phyloP scores from a whole-genome alignment of 2,888 invertebrate genomes.

The Acholoe squamosa region DNA sequence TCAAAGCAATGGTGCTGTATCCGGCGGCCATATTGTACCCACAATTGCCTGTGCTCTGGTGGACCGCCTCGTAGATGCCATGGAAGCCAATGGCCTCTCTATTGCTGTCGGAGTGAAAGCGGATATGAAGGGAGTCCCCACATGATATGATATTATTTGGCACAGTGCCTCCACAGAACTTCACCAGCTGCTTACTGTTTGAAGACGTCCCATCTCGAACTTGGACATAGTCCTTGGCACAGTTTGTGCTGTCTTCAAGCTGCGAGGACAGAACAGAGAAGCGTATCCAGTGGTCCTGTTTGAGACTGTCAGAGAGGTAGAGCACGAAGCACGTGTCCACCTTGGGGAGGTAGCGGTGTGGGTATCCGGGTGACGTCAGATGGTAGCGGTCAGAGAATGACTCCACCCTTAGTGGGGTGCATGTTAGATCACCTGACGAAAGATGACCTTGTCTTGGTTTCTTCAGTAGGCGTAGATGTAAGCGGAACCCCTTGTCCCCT shows the following conservation, averaged over 20 bases:
- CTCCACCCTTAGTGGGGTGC: not conserved
- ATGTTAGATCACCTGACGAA: not conserved
- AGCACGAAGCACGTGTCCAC: not conserved
- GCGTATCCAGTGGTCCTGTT: not conserved
- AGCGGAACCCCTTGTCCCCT: not conserved
- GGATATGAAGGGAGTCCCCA: not conserved
- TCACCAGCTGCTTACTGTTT: not conserved
- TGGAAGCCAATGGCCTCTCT: not conserved
- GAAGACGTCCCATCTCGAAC: not conserved
- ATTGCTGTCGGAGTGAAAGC: not conserved
- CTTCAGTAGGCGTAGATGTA: not conserved
- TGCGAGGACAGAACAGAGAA: not conserved
- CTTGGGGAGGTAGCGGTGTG: not conserved
- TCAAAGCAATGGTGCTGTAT: not conserved
- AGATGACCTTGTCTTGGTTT: not conserved
- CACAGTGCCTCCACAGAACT: not conserved
- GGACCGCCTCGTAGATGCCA: not conserved
- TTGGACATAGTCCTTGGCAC: not conserved
- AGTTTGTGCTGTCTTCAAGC: not conserved
- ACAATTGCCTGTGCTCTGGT: not conserved
- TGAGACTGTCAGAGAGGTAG: not conserved
- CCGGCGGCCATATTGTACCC: not conserved
- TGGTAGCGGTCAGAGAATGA: not conserved
- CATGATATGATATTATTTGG: not conserved
- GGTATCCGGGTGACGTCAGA: not conserved